Evolutionary conservation across 2,113 vertebrate genomes (phyloP).

Genomic region (Tylochromis polylepis): DNA sequence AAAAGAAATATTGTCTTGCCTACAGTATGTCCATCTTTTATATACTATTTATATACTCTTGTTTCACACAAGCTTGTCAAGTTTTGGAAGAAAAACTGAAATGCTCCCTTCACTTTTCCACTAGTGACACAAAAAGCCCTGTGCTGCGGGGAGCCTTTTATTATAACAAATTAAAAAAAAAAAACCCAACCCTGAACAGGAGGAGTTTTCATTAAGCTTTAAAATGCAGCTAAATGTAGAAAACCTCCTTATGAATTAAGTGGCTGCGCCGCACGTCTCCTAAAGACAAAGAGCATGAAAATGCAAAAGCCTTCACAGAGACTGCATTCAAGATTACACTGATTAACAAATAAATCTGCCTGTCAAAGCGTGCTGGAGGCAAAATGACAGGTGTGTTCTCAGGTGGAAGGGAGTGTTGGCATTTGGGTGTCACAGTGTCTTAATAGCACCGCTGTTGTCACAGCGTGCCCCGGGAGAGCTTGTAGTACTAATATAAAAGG

Average conservation of each 20-base stretch:
- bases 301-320: not conserved
- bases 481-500: conserved; percentile 21
- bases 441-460: conserved; percentile 14
- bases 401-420: conserved; percentile 8
- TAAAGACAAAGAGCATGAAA: not conserved
- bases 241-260: not conserved
- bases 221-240: not conserved
- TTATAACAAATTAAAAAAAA: not conserved
- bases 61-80: conserved; percentile 36
- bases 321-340: not conserved
- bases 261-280: not conserved
- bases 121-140: conserved; percentile 18
- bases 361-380: conserved; percentile 5
- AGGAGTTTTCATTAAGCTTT: conserved; percentile 12
- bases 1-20: not conserved
- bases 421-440: conserved; percentile 24
- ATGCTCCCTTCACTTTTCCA: not conserved
- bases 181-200: not conserved
- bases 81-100: conserved; percentile 9
- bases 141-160: not conserved
- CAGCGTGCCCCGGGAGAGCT: conserved; percentile 7
- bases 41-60: not conserved
- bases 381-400: conserved; percentile 23
- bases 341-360: conserved; percentile 16
- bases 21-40: not conserved